A percentile compares a stretch with the other conserved stretches of the same genome.
Conservation (phyloP, 1,140 invertebrate genomes). For the Zaprionus camerounensis region DNA sequence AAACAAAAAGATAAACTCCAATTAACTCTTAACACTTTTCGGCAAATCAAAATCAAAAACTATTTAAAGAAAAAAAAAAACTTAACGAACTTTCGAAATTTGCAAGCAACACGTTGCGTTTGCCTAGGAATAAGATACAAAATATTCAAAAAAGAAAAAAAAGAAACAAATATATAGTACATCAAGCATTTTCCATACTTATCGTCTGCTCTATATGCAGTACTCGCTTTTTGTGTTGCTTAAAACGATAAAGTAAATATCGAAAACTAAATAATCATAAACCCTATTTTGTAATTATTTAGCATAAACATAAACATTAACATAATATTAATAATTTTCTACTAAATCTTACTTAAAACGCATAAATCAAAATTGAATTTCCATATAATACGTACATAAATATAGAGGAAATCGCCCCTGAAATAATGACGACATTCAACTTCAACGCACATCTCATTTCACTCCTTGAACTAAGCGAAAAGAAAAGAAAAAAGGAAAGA, state of each 20-base stretch:
- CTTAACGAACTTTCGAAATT: constrained; percentile 53
- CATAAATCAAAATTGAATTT: constrained; percentile 76
- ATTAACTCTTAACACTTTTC: constrained; percentile 57
- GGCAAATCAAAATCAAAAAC: constrained; percentile 79
- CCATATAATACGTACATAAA: constrained; percentile 42
- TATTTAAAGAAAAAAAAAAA: constrained; percentile 48
- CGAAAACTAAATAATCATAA: constrained; percentile 31
- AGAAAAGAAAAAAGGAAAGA: constrained; percentile 9
- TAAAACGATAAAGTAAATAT: constrained; percentile 21
- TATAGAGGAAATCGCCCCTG: constrained; percentile 12
- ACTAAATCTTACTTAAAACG: constrained; percentile 77
- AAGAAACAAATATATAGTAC: constrained; percentile 6
- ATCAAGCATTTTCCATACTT: constrained; percentile 58
- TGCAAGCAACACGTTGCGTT: constrained; percentile 26
- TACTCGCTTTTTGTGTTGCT: constrained; percentile 70
- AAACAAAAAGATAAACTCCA: constrained; percentile 41
- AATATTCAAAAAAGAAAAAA: constrained; percentile 39
- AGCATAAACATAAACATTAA: constrained; percentile 60
- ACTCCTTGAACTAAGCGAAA: constrained; percentile 49
- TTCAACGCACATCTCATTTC: constrained; percentile 68
- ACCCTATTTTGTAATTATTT: constrained; percentile 68
- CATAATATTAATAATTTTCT: constrained; percentile 67
- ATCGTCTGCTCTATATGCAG: constrained; percentile 60
- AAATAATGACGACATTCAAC: constrained; percentile 58
- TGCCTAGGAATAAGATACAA: constrained; percentile 53